Percentiles rank a stretch among this genome's conserved stretches.
These are phyloP conservation scores for Lymantria dispar DNA, from an alignment of 2,888 invertebrate genomes.

Conservation along the genomic window DNA sequence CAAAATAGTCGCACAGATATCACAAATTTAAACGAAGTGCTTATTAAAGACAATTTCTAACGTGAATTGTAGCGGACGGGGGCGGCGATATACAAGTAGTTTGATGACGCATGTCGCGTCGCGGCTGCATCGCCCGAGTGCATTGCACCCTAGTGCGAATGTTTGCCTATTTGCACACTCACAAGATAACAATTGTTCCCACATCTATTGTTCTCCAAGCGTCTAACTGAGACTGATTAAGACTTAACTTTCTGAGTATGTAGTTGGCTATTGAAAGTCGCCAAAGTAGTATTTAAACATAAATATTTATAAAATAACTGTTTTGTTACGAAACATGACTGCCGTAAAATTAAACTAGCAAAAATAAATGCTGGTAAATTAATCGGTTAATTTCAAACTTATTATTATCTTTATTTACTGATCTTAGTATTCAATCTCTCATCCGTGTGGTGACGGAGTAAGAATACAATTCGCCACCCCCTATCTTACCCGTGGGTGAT, in stretches of 20 bases:
- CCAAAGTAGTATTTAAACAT: neutral
- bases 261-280: neutral
- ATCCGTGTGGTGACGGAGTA: too few relatives aligned
- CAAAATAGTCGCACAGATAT: neutral
- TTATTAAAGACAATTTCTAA: slow-evolving; percentile 33
- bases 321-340: too few relatives aligned
- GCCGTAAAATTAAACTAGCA: too few relatives aligned
- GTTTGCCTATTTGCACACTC: slow-evolving; percentile 53
- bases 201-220: slow-evolving; percentile 29
- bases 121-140: slow-evolving; percentile 48
- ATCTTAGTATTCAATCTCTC: too few relatives aligned
- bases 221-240: neutral
- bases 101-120: slow-evolving; percentile 47
- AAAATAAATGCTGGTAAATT: too few relatives aligned
- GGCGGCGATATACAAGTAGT: slow-evolving; percentile 7
- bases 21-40: slow-evolving; percentile 11
- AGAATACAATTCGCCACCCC: too few relatives aligned
- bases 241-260: neutral
- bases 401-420: too few relatives aligned
- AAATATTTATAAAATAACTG: too few relatives aligned
- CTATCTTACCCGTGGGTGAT: too few relatives aligned
- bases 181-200: slow-evolving; percentile 52
- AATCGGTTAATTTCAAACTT: too few relatives aligned
- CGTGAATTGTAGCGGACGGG: slow-evolving; percentile 2
- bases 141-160: slow-evolving; percentile 56